Evolutionary conservation across 23 tunicate species (phyloP), one percentile per base, ranked within the genome.

Genomic region (Trididemnum nubilum): DNA sequence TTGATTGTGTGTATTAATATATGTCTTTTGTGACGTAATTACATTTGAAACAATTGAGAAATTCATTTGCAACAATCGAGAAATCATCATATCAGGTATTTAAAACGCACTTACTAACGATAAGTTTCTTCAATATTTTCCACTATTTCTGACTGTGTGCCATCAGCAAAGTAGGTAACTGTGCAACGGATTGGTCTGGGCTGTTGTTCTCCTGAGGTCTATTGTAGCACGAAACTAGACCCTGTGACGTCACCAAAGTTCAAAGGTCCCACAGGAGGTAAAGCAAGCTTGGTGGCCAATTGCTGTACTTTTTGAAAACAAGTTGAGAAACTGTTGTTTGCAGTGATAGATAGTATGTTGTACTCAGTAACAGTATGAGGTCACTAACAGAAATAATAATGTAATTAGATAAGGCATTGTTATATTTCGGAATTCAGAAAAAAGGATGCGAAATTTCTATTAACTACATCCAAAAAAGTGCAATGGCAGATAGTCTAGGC

Each of bases 201-300:
- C 34, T 31, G 34, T 34, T 49, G 36, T 29, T 80, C 72, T 0
- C 82, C 83, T 0, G 63, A 51, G 4, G 44, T 40, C 96, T 89
- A 90, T 30, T 73, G 77, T 7, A 58, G 86, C 34, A 85, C 65
- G 29, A 90, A 85, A 7, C 85, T 51, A 24, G 78, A 33, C 24
- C 80, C 96, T 2, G 88, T 80, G 71, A 90, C 78, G 77, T 90
- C 52, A 39, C 78, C 72, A 51, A 85, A 85, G 35, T 54, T 60
- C 31, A 85, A 7, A 1, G 96, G 89, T 1, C 89, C 96, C 1
- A 76, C 81, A 2, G 96, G 89, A 1, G 96, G 89, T 21, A 81
- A 35, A 31, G 79, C 71, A 34, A 82, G 84, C 21, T 82, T 75
- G 0, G 89, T 82, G 0, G 66, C 82, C 1, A 76, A 32, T 15